Conservation (phyloP, 2,888 invertebrate genomes). For the Clostera curtula region DNA sequence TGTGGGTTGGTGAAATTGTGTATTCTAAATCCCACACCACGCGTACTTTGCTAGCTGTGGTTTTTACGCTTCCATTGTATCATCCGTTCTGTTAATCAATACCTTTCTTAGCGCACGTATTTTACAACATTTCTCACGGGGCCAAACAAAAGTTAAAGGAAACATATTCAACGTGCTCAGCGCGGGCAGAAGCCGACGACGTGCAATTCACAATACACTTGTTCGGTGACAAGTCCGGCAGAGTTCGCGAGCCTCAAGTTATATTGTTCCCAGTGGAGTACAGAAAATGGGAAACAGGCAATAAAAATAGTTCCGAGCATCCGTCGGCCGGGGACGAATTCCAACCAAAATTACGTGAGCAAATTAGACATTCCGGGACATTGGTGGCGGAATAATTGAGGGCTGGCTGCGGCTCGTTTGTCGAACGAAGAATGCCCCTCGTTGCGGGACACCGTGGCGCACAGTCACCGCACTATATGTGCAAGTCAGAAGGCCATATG, state of each 20-base stretch:
- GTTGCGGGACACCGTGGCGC: conserved; percentile 15
- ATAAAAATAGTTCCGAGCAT: conserved; percentile 69
- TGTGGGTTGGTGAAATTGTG: too few relatives aligned
- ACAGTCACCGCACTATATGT: neutral
- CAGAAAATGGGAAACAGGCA: conserved; percentile 69
- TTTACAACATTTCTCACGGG: conserved; percentile 43
- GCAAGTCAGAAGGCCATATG: too few relatives aligned
- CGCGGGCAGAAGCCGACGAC: conserved; percentile 32
- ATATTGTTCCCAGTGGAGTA: conserved; percentile 60
- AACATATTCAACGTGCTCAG: conserved; percentile 33
- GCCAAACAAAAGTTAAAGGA: conserved; percentile 33
- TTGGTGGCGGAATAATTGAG: conserved; percentile 62
- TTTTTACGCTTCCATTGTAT: too few relatives aligned
- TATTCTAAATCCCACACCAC: too few relatives aligned
- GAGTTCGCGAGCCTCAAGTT: conserved; percentile 55
- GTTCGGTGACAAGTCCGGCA: conserved; percentile 53
- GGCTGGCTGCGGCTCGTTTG: conserved; percentile 42
- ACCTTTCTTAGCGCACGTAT: too few relatives aligned
- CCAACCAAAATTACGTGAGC: conserved; percentile 71
- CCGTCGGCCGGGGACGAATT: conserved; percentile 63
- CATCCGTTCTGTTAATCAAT: too few relatives aligned
- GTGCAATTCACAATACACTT: conserved; percentile 67
- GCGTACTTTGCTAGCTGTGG: too few relatives aligned
- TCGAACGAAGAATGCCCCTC: conserved; percentile 38
- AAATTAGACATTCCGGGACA: conserved; percentile 72